These are phyloP conservation scores for Sebastolobus alascanus DNA, from an alignment of 2,797 vertebrate genomes.

Conservation along the genomic window DNA sequence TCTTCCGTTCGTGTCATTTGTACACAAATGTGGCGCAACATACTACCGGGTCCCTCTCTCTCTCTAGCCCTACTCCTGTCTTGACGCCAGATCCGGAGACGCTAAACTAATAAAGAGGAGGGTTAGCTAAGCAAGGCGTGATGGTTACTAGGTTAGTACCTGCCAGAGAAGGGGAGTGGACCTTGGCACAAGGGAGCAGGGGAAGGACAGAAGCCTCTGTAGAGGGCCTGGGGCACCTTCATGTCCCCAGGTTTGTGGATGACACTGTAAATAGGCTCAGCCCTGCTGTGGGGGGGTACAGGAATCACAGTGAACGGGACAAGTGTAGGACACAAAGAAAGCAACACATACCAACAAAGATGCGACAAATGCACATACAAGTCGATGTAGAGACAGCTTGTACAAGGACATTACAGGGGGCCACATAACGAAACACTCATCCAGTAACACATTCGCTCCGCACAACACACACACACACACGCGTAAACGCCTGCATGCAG, in stretches of 20 bases:
- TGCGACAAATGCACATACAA: constrained; percentile 80
- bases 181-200: constrained; percentile 86
- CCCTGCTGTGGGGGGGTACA: constrained; percentile 88
- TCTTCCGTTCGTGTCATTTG: constrained; percentile 36
- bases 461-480: too few relatives aligned
- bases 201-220: constrained; percentile 86
- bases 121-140: constrained; percentile 79
- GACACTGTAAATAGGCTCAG: constrained; percentile 90
- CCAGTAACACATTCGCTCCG: constrained; percentile 45
- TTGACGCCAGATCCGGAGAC: constrained; percentile 58
- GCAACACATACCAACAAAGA: constrained; percentile 80
- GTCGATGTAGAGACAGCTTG: constrained; percentile 75
- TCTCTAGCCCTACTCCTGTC: constrained; percentile 47
- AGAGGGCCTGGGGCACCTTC: constrained; percentile 85
- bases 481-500: constrained; percentile 44
- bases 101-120: constrained; percentile 67
- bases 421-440: constrained; percentile 57
- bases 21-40: constrained; percentile 37
- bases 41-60: constrained; percentile 21
- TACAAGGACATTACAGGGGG: constrained; percentile 75
- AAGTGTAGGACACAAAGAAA: constrained; percentile 81
- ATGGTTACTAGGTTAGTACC: constrained; percentile 88
- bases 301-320: constrained; percentile 88
- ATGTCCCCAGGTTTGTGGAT: constrained; percentile 89
- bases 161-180: constrained; percentile 87